These are phyloP conservation scores for Anoplolepis gracilipes DNA, from an alignment of 1,140 invertebrate genomes.

Conservation along the genomic window DNA sequence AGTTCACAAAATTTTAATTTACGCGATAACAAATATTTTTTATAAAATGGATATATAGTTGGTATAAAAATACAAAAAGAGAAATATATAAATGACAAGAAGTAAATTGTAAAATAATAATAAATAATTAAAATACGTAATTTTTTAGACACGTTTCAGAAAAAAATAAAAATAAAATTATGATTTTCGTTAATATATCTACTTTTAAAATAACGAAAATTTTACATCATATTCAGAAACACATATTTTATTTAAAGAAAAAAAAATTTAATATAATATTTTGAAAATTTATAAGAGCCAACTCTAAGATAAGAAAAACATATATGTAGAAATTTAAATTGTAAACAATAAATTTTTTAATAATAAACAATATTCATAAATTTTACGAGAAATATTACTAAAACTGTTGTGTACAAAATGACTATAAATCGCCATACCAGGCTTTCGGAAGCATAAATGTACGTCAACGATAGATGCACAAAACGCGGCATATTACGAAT, in stretches of 20 bases:
- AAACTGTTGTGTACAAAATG: too few species aligned
- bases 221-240: not conserved
- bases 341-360: too few species aligned
- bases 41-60: not conserved
- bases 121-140: not conserved
- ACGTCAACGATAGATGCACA: not conserved
- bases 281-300: too few species aligned
- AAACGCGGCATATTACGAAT: not conserved
- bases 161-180: not conserved
- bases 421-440: too few species aligned
- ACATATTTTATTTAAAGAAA: too few species aligned
- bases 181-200: not conserved
- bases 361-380: too few species aligned
- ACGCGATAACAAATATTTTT: slow-evolving; percentile 1
- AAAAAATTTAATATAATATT: too few species aligned
- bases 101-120: not conserved
- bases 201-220: not conserved
- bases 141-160: too few species aligned
- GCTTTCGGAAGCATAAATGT: not conserved
- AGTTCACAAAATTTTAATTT: not conserved
- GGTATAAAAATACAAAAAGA: not conserved
- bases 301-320: too few species aligned
- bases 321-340: too few species aligned
- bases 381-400: too few species aligned
- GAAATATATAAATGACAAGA: not conserved